Evolutionary conservation across 2,888 invertebrate genomes (phyloP), one percentile per base, ranked within the genome.

Genomic region (Apocheima hispidaria): DNA sequence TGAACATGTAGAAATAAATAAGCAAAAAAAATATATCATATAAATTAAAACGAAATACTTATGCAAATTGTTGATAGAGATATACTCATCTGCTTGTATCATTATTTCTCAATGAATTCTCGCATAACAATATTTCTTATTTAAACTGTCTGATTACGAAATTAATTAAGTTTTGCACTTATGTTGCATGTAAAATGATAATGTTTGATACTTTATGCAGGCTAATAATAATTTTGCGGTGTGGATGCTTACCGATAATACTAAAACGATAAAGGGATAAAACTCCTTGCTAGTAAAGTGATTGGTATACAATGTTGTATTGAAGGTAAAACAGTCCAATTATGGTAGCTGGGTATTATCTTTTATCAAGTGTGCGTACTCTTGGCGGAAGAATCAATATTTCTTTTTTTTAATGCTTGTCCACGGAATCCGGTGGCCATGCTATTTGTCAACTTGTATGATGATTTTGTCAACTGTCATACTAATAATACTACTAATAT

Each of bases 121-220:
- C 46, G 36, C 38, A 21, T 23, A 20, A 20, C n/a, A n/a, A 26
- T 14, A 56, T 23, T 16, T 43, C 41, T 41, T 49, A 49, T 43
- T 48, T 2, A 38, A 55, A 40, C 12, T 20, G 18, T 36, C 30
- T 4, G 14, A 30, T 55, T 28, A 48, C 21, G 36, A 14, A 40
- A 38, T 49, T 56, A 56, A 56, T 56, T 26, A n/a, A 20, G 26
- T 26, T 43, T 44, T 57, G 57, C 57, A 36, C 50, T 51, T 50
- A 44, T 2, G 12, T 7, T 49, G n/a, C 48, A 21, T 2, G 33
- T 1, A 4, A 30, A 46, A 46, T 38, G 36, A 14, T 46, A 54
- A 54, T 46, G 12, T 35, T 36, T 28, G 26, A 4, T 35, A 44
- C 16, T 54, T 30, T n/a, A 36, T 18, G 33, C 16, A 26, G 28